Base-by-base conservation (phyloP, 2,113 vertebrate species). In the Rhipidura dahli region DNA sequence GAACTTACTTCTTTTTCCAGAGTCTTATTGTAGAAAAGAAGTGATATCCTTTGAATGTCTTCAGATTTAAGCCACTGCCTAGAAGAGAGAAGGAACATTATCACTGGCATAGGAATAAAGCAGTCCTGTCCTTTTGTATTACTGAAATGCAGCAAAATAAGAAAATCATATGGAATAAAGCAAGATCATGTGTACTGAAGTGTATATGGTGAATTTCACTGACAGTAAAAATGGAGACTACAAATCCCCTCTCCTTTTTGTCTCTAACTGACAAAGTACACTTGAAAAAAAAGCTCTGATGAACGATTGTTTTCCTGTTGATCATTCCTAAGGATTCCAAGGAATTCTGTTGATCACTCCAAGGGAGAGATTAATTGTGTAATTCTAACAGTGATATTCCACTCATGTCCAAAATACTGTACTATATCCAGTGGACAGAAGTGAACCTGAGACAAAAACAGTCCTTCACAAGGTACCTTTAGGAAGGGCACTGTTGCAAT, bases 11-110 rank as follows among this genome's bases (percentile, higher is more conserved):
- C 99, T 96, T 99, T 99, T 95, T 99, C 99, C 91, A 99, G 97
- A 47, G 98, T 97, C 97, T 99, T 99, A 96, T 99, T 99, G 90
- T 99, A 99, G 97, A 99, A 99, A 96, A 99, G 98, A 92, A 99
- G 97, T 6, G 99, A 99, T 98, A 99, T 99, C 98, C 99, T 99
- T 96, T 99, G 99, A 96, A 99, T 99, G 88, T 99, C 99, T 94
- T 99, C 99, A 28, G 99, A 99, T 96, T 99, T 99, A 59, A 99
- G 98, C 99, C 99, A 99, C 68, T 99, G 99, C 96, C 99, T 99
- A 87, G 37, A 96, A 97, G 24, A 84, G 63, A 77, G 83, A 97
- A 94, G 50, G n/a, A 47, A 77, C 11, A 57, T 60, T 42, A 26
- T 54, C 64, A 79, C 0, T 59, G 71, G 60, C 15, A 57, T 6